Conservation (phyloP, 1,140 invertebrate genomes). For the Metaphire vulgaris region DNA sequence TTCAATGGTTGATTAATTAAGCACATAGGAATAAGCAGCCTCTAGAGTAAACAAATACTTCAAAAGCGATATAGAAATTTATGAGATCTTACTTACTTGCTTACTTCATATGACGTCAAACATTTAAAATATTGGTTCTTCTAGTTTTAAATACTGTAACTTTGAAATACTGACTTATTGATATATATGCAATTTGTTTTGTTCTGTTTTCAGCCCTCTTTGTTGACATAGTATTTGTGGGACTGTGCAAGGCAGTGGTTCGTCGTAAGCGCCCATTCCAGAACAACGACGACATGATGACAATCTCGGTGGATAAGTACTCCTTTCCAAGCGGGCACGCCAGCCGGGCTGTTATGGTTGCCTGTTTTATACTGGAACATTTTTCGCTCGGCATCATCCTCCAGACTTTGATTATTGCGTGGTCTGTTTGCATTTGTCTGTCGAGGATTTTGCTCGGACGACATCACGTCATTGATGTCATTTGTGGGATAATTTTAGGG, state of each 20-base stretch:
- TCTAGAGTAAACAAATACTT: no score
- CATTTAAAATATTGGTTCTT: no score
- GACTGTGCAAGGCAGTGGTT: constrained; percentile 70
- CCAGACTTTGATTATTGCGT: neutral
- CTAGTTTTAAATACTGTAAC: no score
- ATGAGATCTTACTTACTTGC: no score
- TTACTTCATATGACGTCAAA: no score
- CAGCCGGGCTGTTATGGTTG: constrained; percentile 72
- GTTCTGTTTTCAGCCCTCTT: constrained; percentile 66
- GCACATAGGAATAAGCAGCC: no score
- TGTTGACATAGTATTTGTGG: constrained; percentile 76
- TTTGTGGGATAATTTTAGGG: constrained; percentile 68
- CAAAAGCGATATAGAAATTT: no score
- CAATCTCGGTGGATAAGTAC: constrained; percentile 73
- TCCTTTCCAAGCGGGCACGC: constrained; percentile 95
- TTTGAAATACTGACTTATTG: no score
- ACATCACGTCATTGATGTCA: constrained; percentile 80
- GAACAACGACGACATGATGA: constrained; percentile 61
- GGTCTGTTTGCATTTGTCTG: constrained; percentile 37
- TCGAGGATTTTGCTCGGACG: constrained; percentile 73
- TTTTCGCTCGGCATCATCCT: neutral
- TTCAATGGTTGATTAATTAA: no score
- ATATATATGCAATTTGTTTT: no score
- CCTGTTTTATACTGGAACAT: constrained; percentile 53
- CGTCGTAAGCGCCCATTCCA: constrained; percentile 67